These are phyloP conservation scores for Daktulosphaira vitifoliae DNA, from an alignment of 1,140 invertebrate genomes.

Conservation along the genomic window DNA sequence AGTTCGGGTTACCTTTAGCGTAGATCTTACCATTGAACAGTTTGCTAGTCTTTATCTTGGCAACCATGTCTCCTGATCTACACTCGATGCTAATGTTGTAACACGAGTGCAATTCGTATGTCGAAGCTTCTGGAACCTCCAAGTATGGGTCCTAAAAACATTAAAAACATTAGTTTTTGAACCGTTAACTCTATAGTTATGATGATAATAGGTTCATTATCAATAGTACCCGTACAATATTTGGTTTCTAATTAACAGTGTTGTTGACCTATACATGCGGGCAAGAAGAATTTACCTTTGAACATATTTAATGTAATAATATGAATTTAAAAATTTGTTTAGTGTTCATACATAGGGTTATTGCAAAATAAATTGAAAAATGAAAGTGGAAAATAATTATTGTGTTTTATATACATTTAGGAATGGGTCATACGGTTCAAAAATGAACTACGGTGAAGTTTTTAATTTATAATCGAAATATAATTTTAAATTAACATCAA, in stretches of 20 bases:
- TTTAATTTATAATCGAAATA: no score
- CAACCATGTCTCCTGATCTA: conserved; percentile 83
- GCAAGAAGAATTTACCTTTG: no score
- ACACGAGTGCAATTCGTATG: conserved; percentile 85
- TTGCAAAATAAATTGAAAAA: no score
- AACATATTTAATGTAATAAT: no score
- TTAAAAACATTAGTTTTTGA: neutral
- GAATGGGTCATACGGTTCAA: no score
- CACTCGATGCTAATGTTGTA: conserved; percentile 92
- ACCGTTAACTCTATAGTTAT: no score
- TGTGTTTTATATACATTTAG: no score
- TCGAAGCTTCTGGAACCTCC: conserved; percentile 77
- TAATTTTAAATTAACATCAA: no score
- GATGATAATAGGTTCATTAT: neutral
- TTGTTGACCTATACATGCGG: conserved; percentile 10
- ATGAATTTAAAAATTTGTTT: no score
- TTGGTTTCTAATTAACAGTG: neutral
- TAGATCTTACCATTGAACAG: conserved; percentile 91
- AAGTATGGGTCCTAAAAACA: conserved; percentile 69
- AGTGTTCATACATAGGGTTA: no score
- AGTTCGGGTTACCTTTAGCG: conserved; percentile 84
- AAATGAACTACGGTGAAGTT: no score
- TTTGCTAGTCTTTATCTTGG: conserved; percentile 81
- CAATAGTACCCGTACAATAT: neutral
- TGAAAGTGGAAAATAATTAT: no score